Evolutionary conservation across 2,888 invertebrate species (phyloP).

Genomic region (Ommatoiulus sabulosus): DNA sequence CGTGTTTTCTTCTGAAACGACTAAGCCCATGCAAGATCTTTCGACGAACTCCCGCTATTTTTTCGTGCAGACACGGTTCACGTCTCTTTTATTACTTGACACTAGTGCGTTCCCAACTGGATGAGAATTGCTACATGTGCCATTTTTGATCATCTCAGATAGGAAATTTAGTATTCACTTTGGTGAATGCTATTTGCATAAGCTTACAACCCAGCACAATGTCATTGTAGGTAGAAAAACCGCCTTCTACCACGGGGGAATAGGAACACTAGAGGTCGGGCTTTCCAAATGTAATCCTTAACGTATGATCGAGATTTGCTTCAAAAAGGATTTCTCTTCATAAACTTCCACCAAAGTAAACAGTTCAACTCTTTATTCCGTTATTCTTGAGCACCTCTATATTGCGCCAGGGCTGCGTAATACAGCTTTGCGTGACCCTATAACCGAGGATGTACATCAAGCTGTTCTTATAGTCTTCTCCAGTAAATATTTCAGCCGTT

Average conservation of each 20-base stretch:
- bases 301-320: slow-evolving; percentile 25
- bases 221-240: not conserved
- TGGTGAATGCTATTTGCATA: slow-evolving; percentile 30
- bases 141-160: slow-evolving; percentile 25
- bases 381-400: not conserved
- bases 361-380: not conserved
- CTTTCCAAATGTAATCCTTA: slow-evolving; percentile 32
- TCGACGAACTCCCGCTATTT: not conserved
- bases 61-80: not conserved
- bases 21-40: not conserved
- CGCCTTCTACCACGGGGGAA: not conserved
- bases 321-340: not conserved
- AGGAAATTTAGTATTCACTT: not conserved
- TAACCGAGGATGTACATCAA: not conserved
- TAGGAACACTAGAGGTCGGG: slow-evolving; percentile 17
- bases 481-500: not conserved
- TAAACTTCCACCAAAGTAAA: slow-evolving; percentile 26
- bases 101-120: not conserved
- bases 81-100: not conserved
- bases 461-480: not conserved
- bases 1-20: not conserved
- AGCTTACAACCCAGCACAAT: not conserved
- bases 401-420: too few species aligned
- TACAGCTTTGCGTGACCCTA: too few species aligned
- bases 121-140: slow-evolving; percentile 37